Conservation (phyloP, 2,113 vertebrate species). For the Corythornis vintsioides region DNA sequence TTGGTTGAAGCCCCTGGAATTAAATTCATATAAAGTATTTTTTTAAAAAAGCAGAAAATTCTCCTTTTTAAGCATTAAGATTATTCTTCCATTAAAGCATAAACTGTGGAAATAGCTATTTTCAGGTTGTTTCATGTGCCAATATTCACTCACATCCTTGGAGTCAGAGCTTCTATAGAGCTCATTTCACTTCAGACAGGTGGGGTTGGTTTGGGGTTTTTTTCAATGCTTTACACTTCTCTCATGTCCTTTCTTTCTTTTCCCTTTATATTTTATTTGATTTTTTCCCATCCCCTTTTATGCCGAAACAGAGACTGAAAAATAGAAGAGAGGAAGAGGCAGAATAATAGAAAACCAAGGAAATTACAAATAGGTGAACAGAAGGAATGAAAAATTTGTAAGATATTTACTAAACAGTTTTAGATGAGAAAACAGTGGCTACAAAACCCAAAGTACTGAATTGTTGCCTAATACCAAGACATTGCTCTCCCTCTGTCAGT, state of each 20-base stretch:
- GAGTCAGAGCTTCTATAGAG: not conserved
- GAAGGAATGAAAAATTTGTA: not conserved
- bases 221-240: accelerated
- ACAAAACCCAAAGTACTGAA: not conserved
- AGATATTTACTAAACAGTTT: not conserved
- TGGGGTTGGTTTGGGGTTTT: accelerated
- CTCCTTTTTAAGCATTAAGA: not conserved
- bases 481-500: not conserved
- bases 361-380: not conserved
- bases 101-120: not conserved
- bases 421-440: not conserved
- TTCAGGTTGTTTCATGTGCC: not conserved
- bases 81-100: not conserved
- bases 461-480: not conserved
- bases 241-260: not conserved
- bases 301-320: not conserved
- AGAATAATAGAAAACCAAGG: not conserved
- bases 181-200: not conserved
- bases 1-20: not conserved
- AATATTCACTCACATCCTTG: not conserved
- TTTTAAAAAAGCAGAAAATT: not conserved
- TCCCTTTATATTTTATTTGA: not conserved
- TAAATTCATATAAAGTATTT: not conserved
- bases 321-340: not conserved
- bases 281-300: not conserved